Percentiles rank a stretch among this genome's conserved stretches.
These are phyloP conservation scores for Araneus ventricosus DNA, from an alignment of 1,140 invertebrate species.

Conservation along the genomic window DNA sequence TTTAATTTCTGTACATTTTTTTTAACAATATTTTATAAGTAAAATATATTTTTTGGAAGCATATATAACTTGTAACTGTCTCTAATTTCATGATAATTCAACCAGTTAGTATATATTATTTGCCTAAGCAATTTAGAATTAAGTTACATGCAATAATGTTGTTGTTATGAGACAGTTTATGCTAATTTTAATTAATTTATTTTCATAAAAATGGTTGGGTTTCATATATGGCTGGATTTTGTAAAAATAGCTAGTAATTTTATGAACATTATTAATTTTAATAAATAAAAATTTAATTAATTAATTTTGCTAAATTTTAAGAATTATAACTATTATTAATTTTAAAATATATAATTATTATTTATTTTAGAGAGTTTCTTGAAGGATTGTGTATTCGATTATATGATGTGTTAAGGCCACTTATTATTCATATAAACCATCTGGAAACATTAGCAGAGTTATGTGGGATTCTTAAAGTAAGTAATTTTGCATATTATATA, in stretches of 20 bases:
- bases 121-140: too few species aligned
- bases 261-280: background rate
- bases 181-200: background rate
- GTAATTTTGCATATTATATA: slow-evolving; percentile 46
- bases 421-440: slow-evolving; percentile 98
- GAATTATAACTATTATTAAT: background rate
- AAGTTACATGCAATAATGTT: too few species aligned
- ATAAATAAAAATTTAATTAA: background rate
- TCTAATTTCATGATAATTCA: too few species aligned
- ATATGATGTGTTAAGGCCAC: slow-evolving; percentile 96
- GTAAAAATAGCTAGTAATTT: background rate
- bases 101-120: too few species aligned
- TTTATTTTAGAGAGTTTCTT: slow-evolving; percentile 83
- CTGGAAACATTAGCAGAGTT: slow-evolving; percentile 98
- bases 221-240: background rate
- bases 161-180: too few species aligned
- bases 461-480: slow-evolving; percentile 90
- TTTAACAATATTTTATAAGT: too few species aligned
- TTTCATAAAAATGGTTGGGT: background rate
- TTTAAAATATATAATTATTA: background rate
- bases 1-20: too few species aligned
- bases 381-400: slow-evolving; percentile 92
- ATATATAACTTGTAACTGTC: too few species aligned
- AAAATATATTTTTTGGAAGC: too few species aligned
- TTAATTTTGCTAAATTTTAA: too few species aligned